Evolutionary conservation across 2,113 vertebrate species (phyloP).

Genomic region (Aegithalos caudatus): DNA sequence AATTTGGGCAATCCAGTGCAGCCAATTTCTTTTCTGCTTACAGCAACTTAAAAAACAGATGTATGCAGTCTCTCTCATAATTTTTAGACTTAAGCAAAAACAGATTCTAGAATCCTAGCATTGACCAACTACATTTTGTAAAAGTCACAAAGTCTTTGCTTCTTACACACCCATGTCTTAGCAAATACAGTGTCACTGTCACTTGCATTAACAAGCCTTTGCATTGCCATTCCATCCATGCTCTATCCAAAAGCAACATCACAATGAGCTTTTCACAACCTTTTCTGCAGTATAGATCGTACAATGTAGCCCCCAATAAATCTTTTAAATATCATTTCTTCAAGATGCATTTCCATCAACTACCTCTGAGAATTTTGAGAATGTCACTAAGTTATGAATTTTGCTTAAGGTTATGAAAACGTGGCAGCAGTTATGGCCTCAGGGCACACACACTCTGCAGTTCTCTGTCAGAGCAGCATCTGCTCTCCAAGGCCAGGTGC

Average conservation of each 20-base stretch:
- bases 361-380: not conserved
- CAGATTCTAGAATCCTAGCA: not conserved
- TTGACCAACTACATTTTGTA: not conserved
- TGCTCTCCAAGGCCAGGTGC: not conserved
- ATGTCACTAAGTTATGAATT: not conserved
- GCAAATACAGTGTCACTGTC: not conserved
- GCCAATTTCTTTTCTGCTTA: not conserved
- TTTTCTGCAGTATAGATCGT: not conserved
- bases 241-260: not conserved
- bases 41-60: not conserved
- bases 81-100: not conserved
- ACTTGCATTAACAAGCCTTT: not conserved
- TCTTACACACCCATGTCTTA: not conserved
- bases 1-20: not conserved
- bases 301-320: not conserved
- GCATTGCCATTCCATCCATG: not conserved
- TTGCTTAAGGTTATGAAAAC: not conserved
- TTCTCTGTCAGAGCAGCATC: not conserved
- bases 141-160: not conserved
- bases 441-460: not conserved
- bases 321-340: not conserved
- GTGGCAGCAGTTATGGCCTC: not conserved
- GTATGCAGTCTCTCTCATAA: not conserved
- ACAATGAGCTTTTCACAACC: not conserved
- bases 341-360: not conserved